A percentile compares a stretch with the other conserved stretches of the same genome.
phyloP scores from a whole-genome alignment of 1,140 invertebrate genomes.

The Liolophura sinensis region DNA sequence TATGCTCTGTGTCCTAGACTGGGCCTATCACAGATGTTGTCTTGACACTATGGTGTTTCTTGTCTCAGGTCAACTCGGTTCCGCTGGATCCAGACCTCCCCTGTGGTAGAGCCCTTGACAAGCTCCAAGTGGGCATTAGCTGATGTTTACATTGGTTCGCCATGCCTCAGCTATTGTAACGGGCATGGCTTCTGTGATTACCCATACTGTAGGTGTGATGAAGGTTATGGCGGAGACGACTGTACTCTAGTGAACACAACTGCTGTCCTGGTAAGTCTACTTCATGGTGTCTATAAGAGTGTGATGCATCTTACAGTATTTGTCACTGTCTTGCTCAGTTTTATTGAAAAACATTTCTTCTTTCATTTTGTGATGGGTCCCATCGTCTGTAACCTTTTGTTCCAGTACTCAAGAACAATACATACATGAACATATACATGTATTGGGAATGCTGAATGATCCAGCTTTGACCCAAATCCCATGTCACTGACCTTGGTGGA shows the following conservation, averaged over 20 bases:
- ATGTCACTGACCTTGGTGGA: background rate
- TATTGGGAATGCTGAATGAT: too few relatives aligned
- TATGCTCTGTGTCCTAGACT: background rate
- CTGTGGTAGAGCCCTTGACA: conserved; percentile 15
- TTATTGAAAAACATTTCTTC: too few relatives aligned
- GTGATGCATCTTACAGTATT: too few relatives aligned
- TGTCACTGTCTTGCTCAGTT: too few relatives aligned
- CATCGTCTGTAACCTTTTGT: too few relatives aligned
- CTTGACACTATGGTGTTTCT: conserved; percentile 3
- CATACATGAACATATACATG: too few relatives aligned
- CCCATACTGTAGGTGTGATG: conserved; percentile 47
- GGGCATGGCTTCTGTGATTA: conserved; percentile 57
- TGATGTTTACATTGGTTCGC: conserved; percentile 59
- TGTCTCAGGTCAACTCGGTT: conserved; percentile 46
- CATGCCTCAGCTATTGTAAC: conserved; percentile 56
- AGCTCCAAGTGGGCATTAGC: conserved; percentile 50
- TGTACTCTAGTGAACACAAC: conserved; percentile 26
- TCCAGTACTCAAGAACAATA: too few relatives aligned
- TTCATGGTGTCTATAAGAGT: too few relatives aligned
- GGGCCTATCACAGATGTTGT: background rate
- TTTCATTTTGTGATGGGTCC: too few relatives aligned
- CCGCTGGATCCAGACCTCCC: conserved; percentile 38
- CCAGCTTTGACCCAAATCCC: too few relatives aligned
- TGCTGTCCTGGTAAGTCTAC: too few relatives aligned
- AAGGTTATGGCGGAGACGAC: conserved; percentile 39